Evolutionary conservation across 37 sponge, comb jelly and placozoan species (phyloP).

Genomic region (Hexactinellida sp.): DNA sequence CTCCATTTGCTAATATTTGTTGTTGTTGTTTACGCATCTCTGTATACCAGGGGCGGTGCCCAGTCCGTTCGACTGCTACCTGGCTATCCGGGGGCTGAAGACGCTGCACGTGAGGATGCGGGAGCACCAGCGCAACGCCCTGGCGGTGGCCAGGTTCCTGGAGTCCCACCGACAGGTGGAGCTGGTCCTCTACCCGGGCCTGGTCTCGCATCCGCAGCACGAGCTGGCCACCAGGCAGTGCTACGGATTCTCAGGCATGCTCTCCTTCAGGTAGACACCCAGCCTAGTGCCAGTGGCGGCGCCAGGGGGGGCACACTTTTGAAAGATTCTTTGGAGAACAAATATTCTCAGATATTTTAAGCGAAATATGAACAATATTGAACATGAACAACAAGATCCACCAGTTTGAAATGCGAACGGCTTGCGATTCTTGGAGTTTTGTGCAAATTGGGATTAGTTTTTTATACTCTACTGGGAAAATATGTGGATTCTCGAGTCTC

Average conservation of each 20-base stretch:
- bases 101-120: slow-evolving; percentile 89
- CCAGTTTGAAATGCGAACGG: too few species aligned
- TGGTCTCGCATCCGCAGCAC: slow-evolving; percentile 88
- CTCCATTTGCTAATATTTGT: too few species aligned
- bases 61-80: slow-evolving; percentile 91
- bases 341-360: not conserved
- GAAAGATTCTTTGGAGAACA: too few species aligned
- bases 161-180: slow-evolving; percentile 37
- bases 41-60: slow-evolving; percentile 70
- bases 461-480: too few species aligned
- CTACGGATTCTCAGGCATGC: slow-evolving; percentile 92
- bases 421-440: too few species aligned
- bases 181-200: slow-evolving; percentile 70
- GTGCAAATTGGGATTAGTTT: too few species aligned
- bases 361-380: not conserved
- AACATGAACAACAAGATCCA: too few species aligned
- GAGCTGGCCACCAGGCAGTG: slow-evolving; percentile 71
- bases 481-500: too few species aligned
- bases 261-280: slow-evolving; percentile 39
- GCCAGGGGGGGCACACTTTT: too few species aligned
- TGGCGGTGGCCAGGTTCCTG: slow-evolving; percentile 63
- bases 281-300: too few species aligned
- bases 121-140: slow-evolving; percentile 75
- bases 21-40: too few species aligned
- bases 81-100: slow-evolving; percentile 81